Conservation (phyloP, 2,113 vertebrate genomes). For the Alexandromys fortis region DNA sequence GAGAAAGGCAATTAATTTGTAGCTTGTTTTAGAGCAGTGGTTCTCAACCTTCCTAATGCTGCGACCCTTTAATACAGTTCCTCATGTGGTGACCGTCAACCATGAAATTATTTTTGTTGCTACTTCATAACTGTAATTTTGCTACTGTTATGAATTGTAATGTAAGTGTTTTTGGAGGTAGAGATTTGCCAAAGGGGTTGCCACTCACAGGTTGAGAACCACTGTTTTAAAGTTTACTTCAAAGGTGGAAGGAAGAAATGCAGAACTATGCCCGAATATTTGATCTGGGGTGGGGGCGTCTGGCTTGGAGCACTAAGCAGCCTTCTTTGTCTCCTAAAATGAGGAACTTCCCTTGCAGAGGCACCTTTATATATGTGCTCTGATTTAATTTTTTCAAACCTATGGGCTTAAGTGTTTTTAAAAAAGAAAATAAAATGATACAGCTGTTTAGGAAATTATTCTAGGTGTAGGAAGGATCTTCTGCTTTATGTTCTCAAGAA, state of each 20-base stretch:
- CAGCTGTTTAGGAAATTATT: not conserved
- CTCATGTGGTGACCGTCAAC: not conserved
- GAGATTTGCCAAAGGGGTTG: not conserved
- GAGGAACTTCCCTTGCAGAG: rapidly evolving
- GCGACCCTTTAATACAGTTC: not conserved
- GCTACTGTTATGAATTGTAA: not conserved
- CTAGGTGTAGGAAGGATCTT: not conserved
- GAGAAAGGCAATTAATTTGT: not conserved
- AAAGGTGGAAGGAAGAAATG: not conserved
- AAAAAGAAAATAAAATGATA: not conserved
- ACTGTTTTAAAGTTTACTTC: not conserved
- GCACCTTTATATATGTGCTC: not conserved
- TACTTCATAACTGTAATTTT: not conserved
- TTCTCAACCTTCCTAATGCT: not conserved
- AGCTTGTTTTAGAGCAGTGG: not conserved
- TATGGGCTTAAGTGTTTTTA: not conserved
- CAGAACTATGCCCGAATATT: not conserved
- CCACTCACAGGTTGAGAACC: not conserved
- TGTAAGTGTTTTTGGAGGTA: not conserved
- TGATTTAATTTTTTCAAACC: not conserved
- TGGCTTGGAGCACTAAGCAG: not conserved
- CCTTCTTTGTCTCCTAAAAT: not conserved
- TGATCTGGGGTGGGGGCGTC: not conserved
- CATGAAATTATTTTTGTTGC: not conserved
- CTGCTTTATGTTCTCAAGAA: not conserved